Percentiles rank a stretch among this genome's conserved stretches.
phyloP scores from a whole-genome alignment of 2,797 vertebrate genomes.

The Leptoclinus maculatus region DNA sequence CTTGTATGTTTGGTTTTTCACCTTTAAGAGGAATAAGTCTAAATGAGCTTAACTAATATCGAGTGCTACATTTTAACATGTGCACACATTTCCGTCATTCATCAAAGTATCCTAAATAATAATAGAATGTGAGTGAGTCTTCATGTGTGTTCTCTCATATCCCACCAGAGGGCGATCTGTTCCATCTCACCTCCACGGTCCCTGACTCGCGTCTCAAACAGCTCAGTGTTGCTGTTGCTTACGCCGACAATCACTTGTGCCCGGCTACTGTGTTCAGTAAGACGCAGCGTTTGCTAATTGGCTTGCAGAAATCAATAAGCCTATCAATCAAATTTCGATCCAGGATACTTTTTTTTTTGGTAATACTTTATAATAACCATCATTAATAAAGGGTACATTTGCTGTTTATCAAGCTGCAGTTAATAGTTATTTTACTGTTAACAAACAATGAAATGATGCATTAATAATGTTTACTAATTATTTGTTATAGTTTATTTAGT shows the following conservation, averaged over 20 bases:
- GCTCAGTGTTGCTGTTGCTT: not conserved
- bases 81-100: not conserved
- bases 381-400: not conserved
- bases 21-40: not conserved
- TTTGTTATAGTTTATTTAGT: not conserved
- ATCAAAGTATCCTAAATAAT: not conserved
- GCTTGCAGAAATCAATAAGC: not conserved
- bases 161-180: slow-evolving; percentile 67
- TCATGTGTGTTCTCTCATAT: slow-evolving; percentile 2
- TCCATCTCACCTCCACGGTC: slow-evolving; percentile 19
- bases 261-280: not conserved
- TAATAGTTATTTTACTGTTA: not conserved
- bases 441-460: not conserved
- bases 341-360: not conserved
- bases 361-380: not conserved
- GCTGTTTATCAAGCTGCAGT: not conserved
- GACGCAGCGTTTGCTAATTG: not conserved
- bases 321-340: not conserved
- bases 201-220: not conserved
- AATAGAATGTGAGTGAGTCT: slow-evolving; percentile 17
- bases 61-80: slow-evolving; percentile 3
- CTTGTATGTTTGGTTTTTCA: slow-evolving; percentile 1
- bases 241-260: slow-evolving; percentile 32
- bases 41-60: no score
- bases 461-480: not conserved